These are phyloP conservation scores for Zaprionus kolodkinae DNA, from an alignment of 1,140 invertebrate species.

Conservation along the genomic window DNA sequence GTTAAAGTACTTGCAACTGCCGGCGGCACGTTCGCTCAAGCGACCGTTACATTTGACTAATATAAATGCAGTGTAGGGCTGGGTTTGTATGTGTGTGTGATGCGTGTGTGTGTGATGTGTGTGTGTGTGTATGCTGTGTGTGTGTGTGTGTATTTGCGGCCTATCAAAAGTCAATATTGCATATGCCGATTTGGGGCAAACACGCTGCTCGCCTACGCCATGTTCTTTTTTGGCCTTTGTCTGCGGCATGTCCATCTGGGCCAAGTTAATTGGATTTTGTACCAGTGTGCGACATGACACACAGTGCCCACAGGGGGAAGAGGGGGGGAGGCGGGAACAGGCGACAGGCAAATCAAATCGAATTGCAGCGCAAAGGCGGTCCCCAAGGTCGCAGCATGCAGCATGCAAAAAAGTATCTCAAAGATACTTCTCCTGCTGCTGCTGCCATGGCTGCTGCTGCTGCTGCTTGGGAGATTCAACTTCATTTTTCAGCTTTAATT, in stretches of 20 bases:
- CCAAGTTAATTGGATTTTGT: constrained; percentile 67
- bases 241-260: constrained; percentile 37
- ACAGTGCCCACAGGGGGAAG: constrained; percentile 4
- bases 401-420: constrained; percentile 21
- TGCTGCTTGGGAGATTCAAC: constrained; percentile 7
- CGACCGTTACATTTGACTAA: constrained; percentile 70
- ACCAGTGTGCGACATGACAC: constrained; percentile 8
- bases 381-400: not conserved
- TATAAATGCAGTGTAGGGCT: not conserved
- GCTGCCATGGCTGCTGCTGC: too few species aligned
- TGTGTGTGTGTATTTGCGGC: constrained; percentile 16
- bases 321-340: too few species aligned
- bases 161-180: constrained; percentile 40
- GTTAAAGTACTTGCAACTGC: not conserved
- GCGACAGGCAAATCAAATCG: constrained; percentile 19
- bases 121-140: constrained; percentile 2
- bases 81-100: constrained; percentile 1
- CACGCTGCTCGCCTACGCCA: not conserved
- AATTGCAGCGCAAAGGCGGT: constrained; percentile 27
- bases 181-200: not conserved
- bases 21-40: constrained; percentile 14
- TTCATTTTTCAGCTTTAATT: constrained; percentile 43
- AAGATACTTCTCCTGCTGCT: constrained; percentile 26
- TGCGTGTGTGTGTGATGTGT: too few species aligned
- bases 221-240: constrained; percentile 23